Conservation (phyloP, 1,140 invertebrate genomes). For the Rhopalosiphum maidis region DNA sequence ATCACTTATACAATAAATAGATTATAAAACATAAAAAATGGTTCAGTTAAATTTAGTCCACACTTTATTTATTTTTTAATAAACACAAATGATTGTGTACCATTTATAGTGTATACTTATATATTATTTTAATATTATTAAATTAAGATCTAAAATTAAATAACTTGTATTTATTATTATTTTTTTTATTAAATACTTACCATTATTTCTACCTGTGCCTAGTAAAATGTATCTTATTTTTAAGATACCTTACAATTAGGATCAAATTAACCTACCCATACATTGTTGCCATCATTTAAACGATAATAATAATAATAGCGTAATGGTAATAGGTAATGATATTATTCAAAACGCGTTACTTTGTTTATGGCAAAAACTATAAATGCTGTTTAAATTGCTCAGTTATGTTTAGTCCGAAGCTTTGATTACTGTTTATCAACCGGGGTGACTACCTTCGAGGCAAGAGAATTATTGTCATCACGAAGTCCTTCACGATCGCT, state of each 20-base stretch:
- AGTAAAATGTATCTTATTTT: not conserved
- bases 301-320: not conserved
- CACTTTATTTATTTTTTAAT: no score
- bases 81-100: no score
- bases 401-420: not conserved
- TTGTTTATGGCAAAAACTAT: not conserved
- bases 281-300: not conserved
- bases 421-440: constrained; percentile 38
- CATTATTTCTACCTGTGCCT: not conserved
- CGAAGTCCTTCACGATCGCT: not conserved
- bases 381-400: not conserved
- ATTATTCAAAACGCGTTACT: not conserved
- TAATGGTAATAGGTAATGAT: not conserved
- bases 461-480: constrained; percentile 22
- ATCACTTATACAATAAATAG: no score
- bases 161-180: not conserved
- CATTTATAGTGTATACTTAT: no score
- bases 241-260: not conserved
- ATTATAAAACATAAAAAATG: no score
- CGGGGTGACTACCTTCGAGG: not conserved
- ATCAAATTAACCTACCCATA: not conserved
- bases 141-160: not conserved
- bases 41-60: no score
- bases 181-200: not conserved
- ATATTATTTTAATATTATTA: not conserved